Base-by-base conservation (phyloP, 2,113 vertebrate genomes). In the Seriola dumerili region DNA sequence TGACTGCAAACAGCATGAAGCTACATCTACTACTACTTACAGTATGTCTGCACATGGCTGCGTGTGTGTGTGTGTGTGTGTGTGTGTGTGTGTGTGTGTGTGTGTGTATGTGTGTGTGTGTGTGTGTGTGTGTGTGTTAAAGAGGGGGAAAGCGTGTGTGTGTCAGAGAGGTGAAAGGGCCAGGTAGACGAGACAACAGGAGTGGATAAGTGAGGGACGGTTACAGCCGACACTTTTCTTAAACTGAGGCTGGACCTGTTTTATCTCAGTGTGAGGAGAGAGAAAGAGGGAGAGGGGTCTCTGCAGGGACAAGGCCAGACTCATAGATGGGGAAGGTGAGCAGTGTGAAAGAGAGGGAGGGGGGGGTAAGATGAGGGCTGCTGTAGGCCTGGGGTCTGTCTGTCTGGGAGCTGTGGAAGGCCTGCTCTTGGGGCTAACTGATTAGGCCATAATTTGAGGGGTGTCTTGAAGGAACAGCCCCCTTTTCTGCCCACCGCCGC, bases 401-500 rank as follows among this genome's bases (percentile, higher is more conserved):
- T 89, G 64, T 78, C 84, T 84, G 71, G 44, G 48, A 66, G 82
- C 57, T 70, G 70, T 64, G 78, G 83, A 84, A 75, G 89, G 74
- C 61, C 85, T 71, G 73, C 81, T 90, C 78, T 67, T 46, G 85
- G 80, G 85, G 86, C 91, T 91, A 94, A 95, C 95, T 94, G 94
- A 94, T 95, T 94, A 93, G 89, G 65, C 90, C 88, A 76, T 94
- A 93, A 95, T 94, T 95, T 92, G 86, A 89, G 83, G 88, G 85
- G 88, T 88, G 90, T 81, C 85, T 92, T 89, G 69, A 84, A 78
- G 84, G 84, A 92, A 81, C 86, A 72, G 86, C 76, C 81, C 74
- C 72, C 57, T 82, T 83, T 52, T 81, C 71, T 9, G 52, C 75
- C 75, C 85, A 55, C 91, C 61, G 29, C 83, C 67, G 29, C 83